A percentile compares a stretch with the other conserved stretches of the same genome.
Evolutionary conservation across 1,140 invertebrate genomes (phyloP).

Genomic region (Atopsyche davidsoni): DNA sequence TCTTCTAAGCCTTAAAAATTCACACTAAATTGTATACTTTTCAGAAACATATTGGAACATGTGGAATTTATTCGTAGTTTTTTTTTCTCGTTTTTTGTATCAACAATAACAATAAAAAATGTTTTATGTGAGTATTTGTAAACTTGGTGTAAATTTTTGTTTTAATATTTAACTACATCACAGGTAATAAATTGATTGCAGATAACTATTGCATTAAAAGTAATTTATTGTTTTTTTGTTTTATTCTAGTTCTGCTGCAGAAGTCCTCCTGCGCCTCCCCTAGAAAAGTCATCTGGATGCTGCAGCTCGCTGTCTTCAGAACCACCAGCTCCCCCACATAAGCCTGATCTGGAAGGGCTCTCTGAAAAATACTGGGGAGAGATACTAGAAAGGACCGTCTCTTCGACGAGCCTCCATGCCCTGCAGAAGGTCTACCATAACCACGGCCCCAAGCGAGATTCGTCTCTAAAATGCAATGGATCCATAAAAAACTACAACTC

Average conservation of each 20-base stretch:
- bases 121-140: too few relatives aligned
- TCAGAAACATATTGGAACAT: too few relatives aligned
- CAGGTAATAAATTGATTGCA: too few relatives aligned
- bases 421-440: slow-evolving; percentile 52
- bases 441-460: slow-evolving; percentile 37
- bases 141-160: too few relatives aligned
- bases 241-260: slow-evolving; percentile 42
- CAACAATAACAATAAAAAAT: too few relatives aligned
- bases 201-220: too few relatives aligned
- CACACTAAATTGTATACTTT: too few relatives aligned
- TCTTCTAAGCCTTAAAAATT: too few relatives aligned
- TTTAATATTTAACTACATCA: too few relatives aligned
- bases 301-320: slow-evolving; percentile 46
- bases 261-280: slow-evolving; percentile 39
- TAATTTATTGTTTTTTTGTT: slow-evolving; percentile 19
- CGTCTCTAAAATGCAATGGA: slow-evolving; percentile 38
- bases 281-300: slow-evolving; percentile 44
- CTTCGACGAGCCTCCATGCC: slow-evolving; percentile 60
- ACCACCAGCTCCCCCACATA: slow-evolving; percentile 38
- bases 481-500: slow-evolving; percentile 43
- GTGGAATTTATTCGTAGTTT: too few relatives aligned
- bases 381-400: slow-evolving; percentile 65
- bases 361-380: slow-evolving; percentile 74
- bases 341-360: slow-evolving; percentile 59
- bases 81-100: too few relatives aligned